A percentile compares a stretch with the other conserved stretches of the same genome.
These are phyloP conservation scores for Limonius californicus DNA, from an alignment of 1,140 invertebrate species.

Conservation along the genomic window DNA sequence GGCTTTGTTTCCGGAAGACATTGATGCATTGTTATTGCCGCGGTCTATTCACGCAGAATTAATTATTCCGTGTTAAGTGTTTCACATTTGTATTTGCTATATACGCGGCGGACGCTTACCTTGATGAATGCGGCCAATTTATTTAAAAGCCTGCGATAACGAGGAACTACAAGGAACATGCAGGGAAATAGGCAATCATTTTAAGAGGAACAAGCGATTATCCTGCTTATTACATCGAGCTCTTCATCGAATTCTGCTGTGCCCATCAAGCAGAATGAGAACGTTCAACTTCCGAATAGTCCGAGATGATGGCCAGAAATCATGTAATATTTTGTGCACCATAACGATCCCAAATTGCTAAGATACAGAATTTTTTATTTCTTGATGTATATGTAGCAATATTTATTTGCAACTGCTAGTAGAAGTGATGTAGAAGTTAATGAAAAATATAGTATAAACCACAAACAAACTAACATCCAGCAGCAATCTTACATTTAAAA, in stretches of 20 bases:
- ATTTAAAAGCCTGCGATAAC: not conserved
- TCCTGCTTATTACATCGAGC: not conserved
- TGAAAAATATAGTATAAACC: no score
- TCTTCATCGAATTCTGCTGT: not conserved
- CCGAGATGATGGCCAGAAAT: no score
- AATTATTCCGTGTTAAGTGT: conserved; percentile 7
- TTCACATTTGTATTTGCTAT: conserved; percentile 7
- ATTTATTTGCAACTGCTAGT: no score
- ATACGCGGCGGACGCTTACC: not conserved
- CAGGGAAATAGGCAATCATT: not conserved
- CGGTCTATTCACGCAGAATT: conserved; percentile 8
- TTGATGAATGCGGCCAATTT: conserved; percentile 8
- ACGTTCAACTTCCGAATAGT: no score
- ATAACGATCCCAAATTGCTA: no score
- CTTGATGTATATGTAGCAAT: no score
- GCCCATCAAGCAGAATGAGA: no score
- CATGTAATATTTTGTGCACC: no score
- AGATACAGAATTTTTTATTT: no score
- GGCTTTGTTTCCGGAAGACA: conserved; percentile 3
- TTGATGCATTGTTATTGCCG: conserved; percentile 6
- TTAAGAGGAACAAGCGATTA: not conserved
- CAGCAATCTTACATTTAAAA: no score
- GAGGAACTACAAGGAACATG: not conserved
- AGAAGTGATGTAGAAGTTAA: no score
- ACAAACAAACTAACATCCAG: no score